Conservation (phyloP, 2,888 invertebrate species). For the Mesochorus sp. region DNA sequence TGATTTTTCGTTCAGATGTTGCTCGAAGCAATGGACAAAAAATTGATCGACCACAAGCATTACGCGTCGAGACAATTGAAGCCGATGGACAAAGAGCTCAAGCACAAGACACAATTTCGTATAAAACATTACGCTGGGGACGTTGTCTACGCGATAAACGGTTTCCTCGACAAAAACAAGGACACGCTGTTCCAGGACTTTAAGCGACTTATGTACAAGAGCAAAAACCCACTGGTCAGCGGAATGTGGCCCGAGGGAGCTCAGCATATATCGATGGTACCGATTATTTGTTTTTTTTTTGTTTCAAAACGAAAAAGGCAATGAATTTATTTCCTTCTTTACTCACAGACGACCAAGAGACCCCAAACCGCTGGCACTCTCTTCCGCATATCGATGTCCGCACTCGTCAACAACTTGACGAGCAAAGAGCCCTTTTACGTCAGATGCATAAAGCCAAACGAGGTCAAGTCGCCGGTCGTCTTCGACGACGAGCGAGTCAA, state of each 20-base stretch:
- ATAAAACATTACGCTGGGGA: slow-evolving; percentile 98
- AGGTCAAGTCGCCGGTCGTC: slow-evolving; percentile 92
- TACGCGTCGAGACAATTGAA: slow-evolving; percentile 94
- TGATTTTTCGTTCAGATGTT: slow-evolving; percentile 85
- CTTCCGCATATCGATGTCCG: slow-evolving; percentile 97
- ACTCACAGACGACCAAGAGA: slow-evolving; percentile 93
- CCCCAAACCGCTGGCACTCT: slow-evolving; percentile 96
- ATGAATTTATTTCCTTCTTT: slow-evolving; percentile 14
- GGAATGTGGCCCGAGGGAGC: slow-evolving; percentile 99
- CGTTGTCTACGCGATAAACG: slow-evolving; percentile 94
- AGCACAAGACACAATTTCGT: slow-evolving; percentile 91
- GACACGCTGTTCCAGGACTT: slow-evolving; percentile 98
- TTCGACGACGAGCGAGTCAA: slow-evolving; percentile 92
- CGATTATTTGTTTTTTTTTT: slow-evolving; percentile 34
- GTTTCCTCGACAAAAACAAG: slow-evolving; percentile 98
- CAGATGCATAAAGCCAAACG: slow-evolving; percentile 98
- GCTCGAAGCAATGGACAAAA: slow-evolving; percentile 96
- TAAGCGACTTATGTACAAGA: slow-evolving; percentile 94
- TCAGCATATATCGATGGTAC: slow-evolving; percentile 91
- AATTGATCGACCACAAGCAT: slow-evolving; percentile 92
- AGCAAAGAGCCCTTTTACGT: slow-evolving; percentile 98
- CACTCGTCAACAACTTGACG: slow-evolving; percentile 92
- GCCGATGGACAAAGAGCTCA: slow-evolving; percentile 91
- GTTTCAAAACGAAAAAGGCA: neutral
- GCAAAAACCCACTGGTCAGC: slow-evolving; percentile 89